Evolutionary conservation across 2,113 vertebrate species (phyloP).

Genomic region (Catharus bicknelli): DNA sequence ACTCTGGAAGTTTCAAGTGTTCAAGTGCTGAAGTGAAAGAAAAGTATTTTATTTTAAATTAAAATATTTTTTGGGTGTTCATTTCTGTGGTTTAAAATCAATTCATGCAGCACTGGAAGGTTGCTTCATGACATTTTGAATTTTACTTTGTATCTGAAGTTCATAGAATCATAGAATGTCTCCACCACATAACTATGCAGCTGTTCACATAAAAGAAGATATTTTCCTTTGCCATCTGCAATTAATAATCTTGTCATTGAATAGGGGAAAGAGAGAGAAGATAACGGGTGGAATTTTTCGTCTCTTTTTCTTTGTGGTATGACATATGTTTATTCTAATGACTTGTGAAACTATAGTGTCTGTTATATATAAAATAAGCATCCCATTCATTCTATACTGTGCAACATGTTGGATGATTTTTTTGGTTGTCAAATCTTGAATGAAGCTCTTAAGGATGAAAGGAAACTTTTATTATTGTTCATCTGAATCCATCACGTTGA

Average conservation of each 20-base stretch:
- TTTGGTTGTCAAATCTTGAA: conserved; percentile 8
- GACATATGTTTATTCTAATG: conserved; percentile 22
- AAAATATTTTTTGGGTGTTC: not conserved
- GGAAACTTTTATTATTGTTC: not conserved
- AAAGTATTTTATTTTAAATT: not conserved
- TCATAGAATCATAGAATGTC: not conserved
- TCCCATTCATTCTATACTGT: not conserved
- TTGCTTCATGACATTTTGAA: not conserved
- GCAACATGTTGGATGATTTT: not conserved
- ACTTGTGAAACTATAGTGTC: not conserved
- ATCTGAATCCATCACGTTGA: not conserved
- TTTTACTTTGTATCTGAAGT: not conserved
- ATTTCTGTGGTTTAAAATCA: not conserved
- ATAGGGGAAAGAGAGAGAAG: not conserved
- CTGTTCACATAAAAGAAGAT: not conserved
- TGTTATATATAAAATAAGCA: not conserved
- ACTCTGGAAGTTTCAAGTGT: not conserved
- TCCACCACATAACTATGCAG: not conserved
- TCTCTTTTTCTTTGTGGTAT: not conserved
- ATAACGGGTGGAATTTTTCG: conserved; percentile 13
- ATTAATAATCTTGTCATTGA: conserved; percentile 30
- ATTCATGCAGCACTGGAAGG: not conserved
- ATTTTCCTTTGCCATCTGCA: conserved; percentile 12
- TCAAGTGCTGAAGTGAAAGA: not conserved
- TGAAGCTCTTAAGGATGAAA: not conserved